These are phyloP conservation scores for Alauda arvensis DNA, from an alignment of 2,797 vertebrate species.

Conservation along the genomic window DNA sequence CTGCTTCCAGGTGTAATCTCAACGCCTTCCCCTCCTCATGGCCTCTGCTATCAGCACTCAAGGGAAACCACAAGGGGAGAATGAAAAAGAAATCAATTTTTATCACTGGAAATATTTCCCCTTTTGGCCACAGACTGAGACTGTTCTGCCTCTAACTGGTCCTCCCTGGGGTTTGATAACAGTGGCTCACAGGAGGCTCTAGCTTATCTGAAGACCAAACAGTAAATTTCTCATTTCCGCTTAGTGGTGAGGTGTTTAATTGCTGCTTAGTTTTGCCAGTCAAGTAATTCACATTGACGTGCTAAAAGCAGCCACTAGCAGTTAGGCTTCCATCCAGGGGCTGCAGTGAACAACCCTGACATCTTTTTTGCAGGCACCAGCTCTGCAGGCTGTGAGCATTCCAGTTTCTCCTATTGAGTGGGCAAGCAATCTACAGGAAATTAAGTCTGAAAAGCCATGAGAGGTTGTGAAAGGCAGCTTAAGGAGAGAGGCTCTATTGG, in stretches of 20 bases:
- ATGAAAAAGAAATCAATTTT: slow-evolving; percentile 47
- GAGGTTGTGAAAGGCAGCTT: slow-evolving; percentile 67
- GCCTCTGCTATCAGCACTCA: slow-evolving; percentile 1
- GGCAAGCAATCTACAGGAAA: slow-evolving; percentile 84
- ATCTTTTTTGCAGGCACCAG: slow-evolving; percentile 61
- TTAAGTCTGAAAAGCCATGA: slow-evolving; percentile 78
- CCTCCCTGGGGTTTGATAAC: slow-evolving; percentile 47
- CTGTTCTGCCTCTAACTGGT: slow-evolving; percentile 23
- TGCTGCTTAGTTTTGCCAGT: slow-evolving; percentile 72
- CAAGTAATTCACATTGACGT: slow-evolving; percentile 72
- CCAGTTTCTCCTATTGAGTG: slow-evolving; percentile 77
- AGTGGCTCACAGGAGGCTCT: slow-evolving; percentile 54
- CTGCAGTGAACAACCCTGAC: slow-evolving; percentile 67
- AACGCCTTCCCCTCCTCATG: background rate
- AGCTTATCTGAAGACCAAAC: slow-evolving; percentile 71
- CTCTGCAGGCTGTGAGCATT: slow-evolving; percentile 62
- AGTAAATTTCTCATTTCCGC: slow-evolving; percentile 75
- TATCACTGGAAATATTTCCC: slow-evolving; percentile 36
- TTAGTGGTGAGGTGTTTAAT: slow-evolving; percentile 70
- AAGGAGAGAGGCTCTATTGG: slow-evolving; percentile 49
- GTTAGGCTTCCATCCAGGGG: slow-evolving; percentile 63
- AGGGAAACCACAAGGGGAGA: background rate
- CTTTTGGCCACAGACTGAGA: slow-evolving; percentile 5
- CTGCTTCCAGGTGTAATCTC: slow-evolving; percentile 16
- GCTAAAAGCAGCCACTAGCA: slow-evolving; percentile 70